phyloP scores from a whole-genome alignment of 2,797 vertebrate species.

The Anniella stebbinsi region DNA sequence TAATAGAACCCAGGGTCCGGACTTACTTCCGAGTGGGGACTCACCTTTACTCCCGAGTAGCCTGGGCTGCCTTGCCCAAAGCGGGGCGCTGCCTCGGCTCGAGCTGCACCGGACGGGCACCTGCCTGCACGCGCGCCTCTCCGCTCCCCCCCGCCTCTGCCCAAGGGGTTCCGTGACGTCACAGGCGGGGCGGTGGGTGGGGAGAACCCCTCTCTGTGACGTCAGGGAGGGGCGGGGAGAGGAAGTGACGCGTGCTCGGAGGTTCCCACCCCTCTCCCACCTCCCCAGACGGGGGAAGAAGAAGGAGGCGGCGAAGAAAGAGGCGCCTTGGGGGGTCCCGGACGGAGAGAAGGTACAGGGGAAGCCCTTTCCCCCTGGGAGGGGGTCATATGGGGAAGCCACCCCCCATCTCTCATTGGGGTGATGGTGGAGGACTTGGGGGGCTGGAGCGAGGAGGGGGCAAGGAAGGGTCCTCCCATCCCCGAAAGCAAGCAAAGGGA shows the following conservation, averaged over 20 bases:
- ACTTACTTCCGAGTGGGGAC: too few species aligned
- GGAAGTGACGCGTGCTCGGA: constrained; percentile 23
- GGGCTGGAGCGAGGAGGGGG: not conserved
- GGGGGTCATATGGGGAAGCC: not conserved
- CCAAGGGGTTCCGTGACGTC: not conserved
- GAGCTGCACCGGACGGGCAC: not conserved
- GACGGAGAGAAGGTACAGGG: not conserved
- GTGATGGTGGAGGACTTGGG: not conserved
- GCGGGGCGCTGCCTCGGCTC: too few species aligned
- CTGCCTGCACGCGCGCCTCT: not conserved
- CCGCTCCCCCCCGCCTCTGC: not conserved
- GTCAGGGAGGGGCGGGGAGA: not conserved
- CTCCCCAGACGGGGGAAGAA: not conserved
- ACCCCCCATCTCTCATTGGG: too few species aligned
- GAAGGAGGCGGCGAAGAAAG: not conserved
- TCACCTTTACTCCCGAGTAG: too few species aligned
- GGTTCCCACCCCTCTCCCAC: constrained; percentile 18
- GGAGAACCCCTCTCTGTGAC: not conserved
- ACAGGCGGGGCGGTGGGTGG: not conserved
- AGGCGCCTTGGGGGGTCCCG: not conserved
- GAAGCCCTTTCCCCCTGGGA: not conserved
- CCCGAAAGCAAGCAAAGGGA: not conserved
- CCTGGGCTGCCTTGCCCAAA: too few species aligned
- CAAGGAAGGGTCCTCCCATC: not conserved
- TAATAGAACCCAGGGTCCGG: too few species aligned